phyloP scores from a whole-genome alignment of 2,113 vertebrate species.

The Vombatus ursinus region DNA sequence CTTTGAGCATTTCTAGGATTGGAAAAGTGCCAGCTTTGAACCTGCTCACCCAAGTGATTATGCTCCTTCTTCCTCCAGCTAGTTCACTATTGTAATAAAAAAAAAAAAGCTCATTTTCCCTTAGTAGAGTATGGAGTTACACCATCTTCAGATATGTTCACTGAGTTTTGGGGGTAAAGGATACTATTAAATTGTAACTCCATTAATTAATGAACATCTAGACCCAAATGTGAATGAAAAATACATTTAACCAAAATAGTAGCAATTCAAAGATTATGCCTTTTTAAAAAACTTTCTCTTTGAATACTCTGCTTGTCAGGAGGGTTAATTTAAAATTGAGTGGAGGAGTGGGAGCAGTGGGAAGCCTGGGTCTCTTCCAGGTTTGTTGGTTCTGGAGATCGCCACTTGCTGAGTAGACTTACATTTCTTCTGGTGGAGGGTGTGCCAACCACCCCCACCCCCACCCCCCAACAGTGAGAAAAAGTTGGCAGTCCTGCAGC shows the following conservation, averaged over 20 bases:
- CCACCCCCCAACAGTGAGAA: conserved; percentile 48
- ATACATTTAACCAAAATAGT: conserved; percentile 31
- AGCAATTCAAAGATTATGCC: conserved; percentile 28
- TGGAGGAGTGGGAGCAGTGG: conserved; percentile 3
- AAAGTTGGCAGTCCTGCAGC: conserved; percentile 54
- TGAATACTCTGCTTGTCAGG: conserved; percentile 25
- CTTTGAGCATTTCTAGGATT: not conserved
- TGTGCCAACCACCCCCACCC: not conserved
- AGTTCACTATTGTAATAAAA: not conserved
- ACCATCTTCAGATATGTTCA: not conserved
- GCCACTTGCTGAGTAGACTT: not conserved
- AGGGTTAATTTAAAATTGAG: conserved; percentile 12
- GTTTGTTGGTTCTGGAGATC: conserved; percentile 12
- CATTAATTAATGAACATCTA: conserved; percentile 4
- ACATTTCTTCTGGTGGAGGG: not conserved
- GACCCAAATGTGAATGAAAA: not conserved
- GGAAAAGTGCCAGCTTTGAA: not conserved
- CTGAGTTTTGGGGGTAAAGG: not conserved
- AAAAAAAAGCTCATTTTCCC: not conserved
- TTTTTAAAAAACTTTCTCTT: not conserved
- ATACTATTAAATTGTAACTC: not conserved
- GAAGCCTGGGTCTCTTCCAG: conserved; percentile 1
- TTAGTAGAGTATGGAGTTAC: not conserved
- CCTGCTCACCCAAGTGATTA: not conserved
- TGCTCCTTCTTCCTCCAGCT: not conserved